phyloP scores from a whole-genome alignment of 2,113 vertebrate genomes.

The Apaloderma vittatum region DNA sequence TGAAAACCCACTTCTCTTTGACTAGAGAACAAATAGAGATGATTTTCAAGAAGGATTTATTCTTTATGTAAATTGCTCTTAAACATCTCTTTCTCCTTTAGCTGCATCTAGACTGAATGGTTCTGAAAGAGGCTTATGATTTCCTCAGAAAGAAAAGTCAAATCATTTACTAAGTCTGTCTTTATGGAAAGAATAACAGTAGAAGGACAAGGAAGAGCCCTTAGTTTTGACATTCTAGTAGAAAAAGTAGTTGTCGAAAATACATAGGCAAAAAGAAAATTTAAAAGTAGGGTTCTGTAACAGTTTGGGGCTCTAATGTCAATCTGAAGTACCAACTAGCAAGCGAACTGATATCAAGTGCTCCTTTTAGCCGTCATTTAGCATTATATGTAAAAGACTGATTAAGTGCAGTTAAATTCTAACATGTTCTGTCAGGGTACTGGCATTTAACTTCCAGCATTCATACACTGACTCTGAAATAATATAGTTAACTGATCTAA shows the following conservation, averaged over 20 bases:
- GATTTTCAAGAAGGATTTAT: conserved; percentile 69
- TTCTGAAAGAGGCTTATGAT: conserved; percentile 35
- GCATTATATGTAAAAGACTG: neutral
- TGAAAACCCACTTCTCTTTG: conserved; percentile 23
- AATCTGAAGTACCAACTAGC: neutral
- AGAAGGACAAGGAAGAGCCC: neutral
- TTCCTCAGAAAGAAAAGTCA: conserved; percentile 19
- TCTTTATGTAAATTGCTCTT: conserved; percentile 70
- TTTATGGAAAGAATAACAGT: neutral
- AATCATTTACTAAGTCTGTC: conserved; percentile 40
- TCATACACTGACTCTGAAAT: neutral
- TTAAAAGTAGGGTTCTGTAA: neutral
- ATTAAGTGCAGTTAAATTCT: neutral
- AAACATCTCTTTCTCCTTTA: conserved; percentile 49
- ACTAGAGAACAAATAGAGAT: conserved; percentile 68
- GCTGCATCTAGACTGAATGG: conserved; percentile 30
- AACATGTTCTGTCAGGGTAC: neutral
- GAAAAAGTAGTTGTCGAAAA: conserved; percentile 25
- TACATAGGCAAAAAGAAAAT: neutral
- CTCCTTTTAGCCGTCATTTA: neutral
- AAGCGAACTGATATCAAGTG: neutral
- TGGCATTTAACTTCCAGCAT: neutral
- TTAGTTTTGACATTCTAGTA: conserved; percentile 12
- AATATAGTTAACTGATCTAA: neutral
- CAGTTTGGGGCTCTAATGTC: neutral